A percentile compares a stretch with the other conserved stretches of the same genome.
Evolutionary conservation across 2,113 vertebrate genomes (phyloP).

Genomic region (Sialia sialis): DNA sequence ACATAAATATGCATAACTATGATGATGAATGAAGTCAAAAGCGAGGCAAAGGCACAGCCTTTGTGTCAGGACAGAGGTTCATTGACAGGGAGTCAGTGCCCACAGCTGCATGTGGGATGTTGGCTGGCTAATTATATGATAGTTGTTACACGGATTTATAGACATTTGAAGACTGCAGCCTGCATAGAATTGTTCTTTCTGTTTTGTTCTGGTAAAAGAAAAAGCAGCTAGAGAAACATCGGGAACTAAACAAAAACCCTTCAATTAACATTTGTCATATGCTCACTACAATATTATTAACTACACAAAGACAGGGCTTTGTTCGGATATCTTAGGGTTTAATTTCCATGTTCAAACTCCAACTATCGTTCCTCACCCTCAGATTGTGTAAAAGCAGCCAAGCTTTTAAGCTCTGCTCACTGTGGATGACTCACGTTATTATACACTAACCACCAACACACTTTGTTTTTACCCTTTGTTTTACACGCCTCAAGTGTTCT

Average conservation of each 20-base stretch:
- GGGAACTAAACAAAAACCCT: background rate
- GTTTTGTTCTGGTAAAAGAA: background rate
- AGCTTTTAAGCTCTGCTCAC: background rate
- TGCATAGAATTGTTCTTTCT: conserved; percentile 3
- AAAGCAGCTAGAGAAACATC: background rate
- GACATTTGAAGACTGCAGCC: background rate
- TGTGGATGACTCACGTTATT: conserved; percentile 3
- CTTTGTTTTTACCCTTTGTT: conserved; percentile 17
- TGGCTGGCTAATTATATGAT: conserved; percentile 7
- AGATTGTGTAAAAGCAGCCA: background rate
- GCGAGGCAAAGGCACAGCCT: background rate
- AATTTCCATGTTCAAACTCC: background rate
- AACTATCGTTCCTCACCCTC: background rate
- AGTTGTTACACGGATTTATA: background rate
- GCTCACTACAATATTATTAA: background rate
- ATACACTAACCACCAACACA: background rate
- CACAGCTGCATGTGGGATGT: conserved; percentile 40
- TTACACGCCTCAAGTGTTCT: background rate
- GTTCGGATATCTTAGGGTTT: background rate
- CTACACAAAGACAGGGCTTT: background rate
- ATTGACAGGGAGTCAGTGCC: background rate
- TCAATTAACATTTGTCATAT: background rate
- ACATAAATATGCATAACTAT: background rate
- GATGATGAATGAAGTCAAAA: conserved; percentile 2
- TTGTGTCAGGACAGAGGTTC: conserved; percentile 30